These are phyloP conservation scores for Mythimna impura DNA, from an alignment of 2,888 invertebrate species.

Conservation along the genomic window DNA sequence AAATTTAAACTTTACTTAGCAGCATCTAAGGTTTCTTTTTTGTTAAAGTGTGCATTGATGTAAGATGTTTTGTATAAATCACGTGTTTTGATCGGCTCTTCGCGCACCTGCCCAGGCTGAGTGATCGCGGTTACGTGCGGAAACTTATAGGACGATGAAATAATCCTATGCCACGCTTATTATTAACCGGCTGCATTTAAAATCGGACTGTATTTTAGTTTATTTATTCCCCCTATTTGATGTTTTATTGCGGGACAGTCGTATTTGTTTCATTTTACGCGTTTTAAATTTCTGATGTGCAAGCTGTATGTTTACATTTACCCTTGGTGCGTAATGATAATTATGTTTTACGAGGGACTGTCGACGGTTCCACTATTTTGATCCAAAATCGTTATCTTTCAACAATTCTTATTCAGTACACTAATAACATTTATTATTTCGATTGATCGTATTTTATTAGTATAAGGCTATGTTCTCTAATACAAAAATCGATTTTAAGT, in stretches of 20 bases:
- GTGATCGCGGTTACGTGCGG: constrained; percentile 76
- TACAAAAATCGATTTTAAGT: neutral
- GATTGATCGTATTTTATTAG: constrained; percentile 4
- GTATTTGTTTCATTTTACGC: constrained; percentile 53
- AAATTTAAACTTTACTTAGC: constrained; percentile 29
- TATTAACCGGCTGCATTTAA: constrained; percentile 57
- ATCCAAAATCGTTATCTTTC: neutral
- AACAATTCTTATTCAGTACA: neutral
- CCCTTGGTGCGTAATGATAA: constrained; percentile 14
- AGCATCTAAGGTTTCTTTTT: constrained; percentile 29
- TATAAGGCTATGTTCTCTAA: neutral
- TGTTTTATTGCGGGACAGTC: constrained; percentile 40
- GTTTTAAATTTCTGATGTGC: constrained; percentile 39
- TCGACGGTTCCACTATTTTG: constrained; percentile 16
- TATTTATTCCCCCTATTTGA: constrained; percentile 43
- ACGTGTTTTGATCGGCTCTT: constrained; percentile 65
- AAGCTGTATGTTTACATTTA: constrained; percentile 24
- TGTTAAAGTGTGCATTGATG: neutral
- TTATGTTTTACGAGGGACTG: constrained; percentile 32
- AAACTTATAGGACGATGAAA: constrained; percentile 71
- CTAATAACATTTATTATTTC: constrained; percentile 2
- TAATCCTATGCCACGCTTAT: constrained; percentile 65
- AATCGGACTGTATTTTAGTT: constrained; percentile 46
- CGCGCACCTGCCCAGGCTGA: constrained; percentile 80
- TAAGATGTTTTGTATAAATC: constrained; percentile 62